These are phyloP conservation scores for Coracopsis vasa DNA, from an alignment of 2,113 vertebrate genomes.

Conservation along the genomic window DNA sequence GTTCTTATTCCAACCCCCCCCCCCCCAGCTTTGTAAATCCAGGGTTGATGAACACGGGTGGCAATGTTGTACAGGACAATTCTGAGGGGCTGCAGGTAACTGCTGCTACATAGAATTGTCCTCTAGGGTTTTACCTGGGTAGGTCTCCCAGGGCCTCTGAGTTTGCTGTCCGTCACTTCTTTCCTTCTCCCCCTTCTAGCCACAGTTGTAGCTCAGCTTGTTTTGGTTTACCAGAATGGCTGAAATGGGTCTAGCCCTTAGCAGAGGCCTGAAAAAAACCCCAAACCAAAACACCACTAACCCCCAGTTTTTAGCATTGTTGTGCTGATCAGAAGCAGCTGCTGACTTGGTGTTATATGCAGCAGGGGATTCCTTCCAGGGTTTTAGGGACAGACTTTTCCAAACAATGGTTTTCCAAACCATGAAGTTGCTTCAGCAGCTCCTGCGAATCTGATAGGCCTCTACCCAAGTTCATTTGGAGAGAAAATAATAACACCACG, in stretches of 20 bases:
- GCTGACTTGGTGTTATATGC: background rate
- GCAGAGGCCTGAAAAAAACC: background rate
- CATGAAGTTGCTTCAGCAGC: background rate
- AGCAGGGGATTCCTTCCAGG: background rate
- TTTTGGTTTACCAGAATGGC: background rate
- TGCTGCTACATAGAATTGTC: background rate
- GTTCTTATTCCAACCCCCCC: background rate
- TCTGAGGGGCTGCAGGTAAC: background rate
- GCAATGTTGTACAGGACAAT: background rate
- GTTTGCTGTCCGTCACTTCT: background rate
- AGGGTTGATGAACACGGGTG: background rate
- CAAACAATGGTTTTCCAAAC: too few relatives aligned
- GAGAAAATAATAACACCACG: background rate
- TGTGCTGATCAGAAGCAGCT: background rate
- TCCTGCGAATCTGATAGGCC: background rate
- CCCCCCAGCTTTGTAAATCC: background rate
- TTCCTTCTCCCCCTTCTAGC: background rate
- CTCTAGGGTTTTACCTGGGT: background rate
- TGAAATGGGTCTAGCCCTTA: background rate
- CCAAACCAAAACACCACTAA: background rate
- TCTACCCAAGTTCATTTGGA: background rate
- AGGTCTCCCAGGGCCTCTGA: background rate
- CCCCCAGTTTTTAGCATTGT: accelerated
- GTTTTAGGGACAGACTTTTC: background rate
- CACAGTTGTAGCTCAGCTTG: background rate